phyloP scores from a whole-genome alignment of 2,888 invertebrate genomes.

The Dromius quadrimaculatus region DNA sequence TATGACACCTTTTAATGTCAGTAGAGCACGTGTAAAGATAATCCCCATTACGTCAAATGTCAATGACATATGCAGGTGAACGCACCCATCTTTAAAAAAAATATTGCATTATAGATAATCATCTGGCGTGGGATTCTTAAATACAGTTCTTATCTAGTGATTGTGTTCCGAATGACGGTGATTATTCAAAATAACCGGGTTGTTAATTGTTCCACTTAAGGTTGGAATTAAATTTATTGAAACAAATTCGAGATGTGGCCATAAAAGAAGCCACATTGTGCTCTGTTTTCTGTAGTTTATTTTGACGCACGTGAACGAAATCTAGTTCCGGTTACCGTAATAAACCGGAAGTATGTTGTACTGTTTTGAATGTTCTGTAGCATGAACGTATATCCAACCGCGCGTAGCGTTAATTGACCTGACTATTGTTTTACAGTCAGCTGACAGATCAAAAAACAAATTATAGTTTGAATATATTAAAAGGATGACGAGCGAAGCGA shows the following conservation, averaged over 20 bases:
- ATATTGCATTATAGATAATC: slow-evolving; percentile 17
- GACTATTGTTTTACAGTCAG: slow-evolving; percentile 16
- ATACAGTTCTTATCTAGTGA: slow-evolving; percentile 22
- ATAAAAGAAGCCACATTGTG: neutral
- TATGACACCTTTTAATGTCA: too few relatives aligned
- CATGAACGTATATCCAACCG: slow-evolving; percentile 16
- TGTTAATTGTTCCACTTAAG: too few relatives aligned
- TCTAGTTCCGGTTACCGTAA: slow-evolving; percentile 42
- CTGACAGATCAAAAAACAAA: slow-evolving; percentile 21
- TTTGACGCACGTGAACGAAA: slow-evolving; percentile 31
- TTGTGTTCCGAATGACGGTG: slow-evolving; percentile 31
- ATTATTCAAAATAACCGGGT: slow-evolving; percentile 27
- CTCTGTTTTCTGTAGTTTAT: neutral
- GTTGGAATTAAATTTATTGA: too few relatives aligned
- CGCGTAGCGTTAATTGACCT: slow-evolving; percentile 39
- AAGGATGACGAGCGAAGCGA: neutral
- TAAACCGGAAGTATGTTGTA: slow-evolving; percentile 41
- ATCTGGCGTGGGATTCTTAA: slow-evolving; percentile 26
- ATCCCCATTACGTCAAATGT: neutral
- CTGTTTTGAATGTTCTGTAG: slow-evolving; percentile 2
- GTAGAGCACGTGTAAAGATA: too few relatives aligned
- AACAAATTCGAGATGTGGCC: neutral
- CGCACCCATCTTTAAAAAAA: slow-evolving; percentile 3
- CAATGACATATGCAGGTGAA: slow-evolving; percentile 33
- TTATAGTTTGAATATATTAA: neutral